Evolutionary conservation across 2,797 vertebrate species (phyloP).

Genomic region (Manis javanica): DNA sequence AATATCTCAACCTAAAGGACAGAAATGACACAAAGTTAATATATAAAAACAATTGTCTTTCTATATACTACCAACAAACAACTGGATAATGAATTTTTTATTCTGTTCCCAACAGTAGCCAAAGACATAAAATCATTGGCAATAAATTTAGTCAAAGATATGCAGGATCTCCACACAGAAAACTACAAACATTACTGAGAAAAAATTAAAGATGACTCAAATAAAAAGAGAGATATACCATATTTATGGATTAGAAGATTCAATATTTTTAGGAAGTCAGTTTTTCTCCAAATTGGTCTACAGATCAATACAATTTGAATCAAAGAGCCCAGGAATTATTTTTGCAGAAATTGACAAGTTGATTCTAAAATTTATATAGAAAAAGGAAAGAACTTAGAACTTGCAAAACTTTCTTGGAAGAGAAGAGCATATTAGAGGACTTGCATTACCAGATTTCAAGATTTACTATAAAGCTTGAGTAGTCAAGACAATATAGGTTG

Average conservation of each 20-base stretch:
- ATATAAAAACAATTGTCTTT: not conserved
- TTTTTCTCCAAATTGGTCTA: not conserved
- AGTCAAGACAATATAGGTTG: not conserved
- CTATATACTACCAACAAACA: not conserved
- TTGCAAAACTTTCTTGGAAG: conserved; percentile 18
- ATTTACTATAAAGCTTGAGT: not conserved
- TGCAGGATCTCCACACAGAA: not conserved
- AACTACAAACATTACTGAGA: not conserved
- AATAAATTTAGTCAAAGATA: not conserved
- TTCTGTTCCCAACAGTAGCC: not conserved
- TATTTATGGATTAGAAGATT: not conserved
- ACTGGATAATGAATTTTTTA: not conserved
- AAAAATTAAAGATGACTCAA: not conserved
- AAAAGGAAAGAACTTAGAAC: conserved; percentile 1
- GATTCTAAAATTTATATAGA: not conserved
- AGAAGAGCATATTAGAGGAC: not conserved
- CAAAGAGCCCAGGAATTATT: not conserved
- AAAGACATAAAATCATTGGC: not conserved
- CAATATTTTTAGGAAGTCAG: not conserved
- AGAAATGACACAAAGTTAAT: conserved; percentile 1
- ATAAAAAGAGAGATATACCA: not conserved
- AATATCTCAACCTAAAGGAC: not conserved
- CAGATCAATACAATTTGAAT: not conserved
- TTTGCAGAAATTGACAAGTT: not conserved
- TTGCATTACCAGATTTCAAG: conserved; percentile 11